Conservation (phyloP, 2,888 invertebrate genomes). For the Acrocyrtus sp. region DNA sequence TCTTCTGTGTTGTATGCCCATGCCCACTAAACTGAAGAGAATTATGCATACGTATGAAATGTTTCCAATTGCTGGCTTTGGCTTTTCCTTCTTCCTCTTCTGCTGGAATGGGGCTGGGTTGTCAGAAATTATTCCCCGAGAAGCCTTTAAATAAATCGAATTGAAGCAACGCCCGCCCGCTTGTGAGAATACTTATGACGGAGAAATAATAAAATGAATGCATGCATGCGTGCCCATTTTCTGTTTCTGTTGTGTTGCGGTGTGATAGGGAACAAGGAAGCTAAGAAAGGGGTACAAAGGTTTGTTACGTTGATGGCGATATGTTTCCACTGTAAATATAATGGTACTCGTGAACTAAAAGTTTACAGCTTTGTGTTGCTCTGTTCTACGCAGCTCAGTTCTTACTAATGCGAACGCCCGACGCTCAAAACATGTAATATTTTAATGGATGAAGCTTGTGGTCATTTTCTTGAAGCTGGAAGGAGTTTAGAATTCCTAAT, state of each 20-base stretch:
- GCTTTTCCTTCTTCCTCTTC: conserved; percentile 23
- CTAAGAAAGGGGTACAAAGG: neutral
- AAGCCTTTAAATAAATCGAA: conserved; percentile 39
- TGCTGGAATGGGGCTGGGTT: conserved; percentile 33
- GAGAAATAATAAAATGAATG: conserved; percentile 19
- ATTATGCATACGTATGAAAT: neutral
- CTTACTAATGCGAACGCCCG: neutral
- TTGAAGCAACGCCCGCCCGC: conserved; percentile 27
- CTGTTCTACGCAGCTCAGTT: no score
- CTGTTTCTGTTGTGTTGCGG: neutral
- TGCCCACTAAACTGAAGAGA: no score
- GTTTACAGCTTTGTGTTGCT: no score
- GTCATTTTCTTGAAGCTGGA: no score
- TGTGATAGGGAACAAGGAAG: neutral
- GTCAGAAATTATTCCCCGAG: conserved; percentile 39
- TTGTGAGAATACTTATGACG: conserved; percentile 22
- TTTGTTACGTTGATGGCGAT: neutral
- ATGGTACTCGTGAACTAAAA: neutral
- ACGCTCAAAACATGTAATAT: no score
- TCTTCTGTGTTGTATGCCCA: no score
- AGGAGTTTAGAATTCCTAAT: no score
- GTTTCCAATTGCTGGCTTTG: conserved; percentile 25
- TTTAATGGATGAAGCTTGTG: no score
- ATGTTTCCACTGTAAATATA: neutral
- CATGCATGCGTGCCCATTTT: neutral